These are phyloP conservation scores for Meghimatium bilineatum DNA, from an alignment of 2,888 invertebrate species.

Conservation along the genomic window DNA sequence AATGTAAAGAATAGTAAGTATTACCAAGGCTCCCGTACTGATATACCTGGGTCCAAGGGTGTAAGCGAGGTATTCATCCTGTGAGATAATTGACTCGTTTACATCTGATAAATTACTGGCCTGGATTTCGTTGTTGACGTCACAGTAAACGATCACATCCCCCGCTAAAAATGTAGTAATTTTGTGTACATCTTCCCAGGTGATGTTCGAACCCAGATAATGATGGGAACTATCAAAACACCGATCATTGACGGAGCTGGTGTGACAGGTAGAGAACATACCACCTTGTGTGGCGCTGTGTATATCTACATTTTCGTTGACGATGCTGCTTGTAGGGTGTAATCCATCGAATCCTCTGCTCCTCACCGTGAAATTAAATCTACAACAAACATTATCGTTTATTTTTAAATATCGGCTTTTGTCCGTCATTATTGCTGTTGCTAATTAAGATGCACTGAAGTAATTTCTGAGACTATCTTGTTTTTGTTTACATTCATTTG, in stretches of 20 bases:
- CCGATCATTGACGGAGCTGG: not conserved
- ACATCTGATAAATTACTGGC: constrained; percentile 33
- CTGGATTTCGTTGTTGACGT: not conserved
- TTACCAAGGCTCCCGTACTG: constrained; percentile 59
- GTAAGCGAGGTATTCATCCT: constrained; percentile 22
- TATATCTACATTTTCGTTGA: not conserved
- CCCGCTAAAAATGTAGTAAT: constrained; percentile 6
- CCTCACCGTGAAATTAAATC: constrained; percentile 19
- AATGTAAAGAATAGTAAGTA: constrained; percentile 66
- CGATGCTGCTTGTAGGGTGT: not conserved
- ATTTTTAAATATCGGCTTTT: constrained; percentile 5
- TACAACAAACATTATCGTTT: constrained; percentile 31
- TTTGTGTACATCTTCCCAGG: constrained; percentile 37
- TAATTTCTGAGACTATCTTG: no score
- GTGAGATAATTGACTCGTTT: constrained; percentile 28
- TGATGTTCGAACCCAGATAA: constrained; percentile 28
- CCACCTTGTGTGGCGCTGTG: not conserved
- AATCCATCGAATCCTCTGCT: not conserved
- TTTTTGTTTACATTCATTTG: no score
- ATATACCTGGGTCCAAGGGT: constrained; percentile 46
- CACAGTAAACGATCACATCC: constrained; percentile 31
- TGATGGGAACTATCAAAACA: not conserved
- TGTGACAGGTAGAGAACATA: not conserved
- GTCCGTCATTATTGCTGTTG: constrained; percentile 5
- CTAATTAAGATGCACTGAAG: no score